Evolutionary conservation across 2,113 vertebrate genomes (phyloP), one percentile per base, ranked within the genome.

Genomic region (Catharus fuscescens): DNA sequence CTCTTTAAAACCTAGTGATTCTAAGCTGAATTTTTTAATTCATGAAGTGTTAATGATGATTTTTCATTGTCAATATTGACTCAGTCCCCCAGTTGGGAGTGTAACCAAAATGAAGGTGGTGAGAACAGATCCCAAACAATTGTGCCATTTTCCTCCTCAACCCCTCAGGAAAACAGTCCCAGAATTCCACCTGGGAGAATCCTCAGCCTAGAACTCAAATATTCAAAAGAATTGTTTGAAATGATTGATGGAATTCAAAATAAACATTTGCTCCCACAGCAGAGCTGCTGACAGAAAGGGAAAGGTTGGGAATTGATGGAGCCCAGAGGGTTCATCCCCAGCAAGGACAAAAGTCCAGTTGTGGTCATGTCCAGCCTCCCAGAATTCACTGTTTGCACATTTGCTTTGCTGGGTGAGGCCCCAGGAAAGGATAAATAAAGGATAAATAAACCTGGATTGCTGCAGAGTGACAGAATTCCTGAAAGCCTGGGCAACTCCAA

Each of bases 101-200:
- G 13, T 4, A 17, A 28, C 76, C 12, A 12, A 59, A 73, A 36
- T 0, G 7, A 69, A 38, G 0, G 0, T 1, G 3, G 10, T n/a
- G 36, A 76, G 59, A 80, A 45, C 0, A 53, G 20, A 71, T 6
- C 34, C 28, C 28, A 62, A 45, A 62, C 25, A 78, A 29, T 5
- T 79, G 15, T 32, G 54, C 18, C 50, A 5, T 52, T 77, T 50
- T 54, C 78, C 52, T 44, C 38, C 53, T 31, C 40, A 14, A 25
- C 8, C 72, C 81, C 52, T 14, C 31, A 21, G 28, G 25, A 79
- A 72, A 84, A 76, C 32, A 44, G 19, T 31, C 52, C 80, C 60
- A 74, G 29, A 60, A 47, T 6, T 40, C 34, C 23, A 8, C 14
- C 3, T 61, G 88, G 60, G 50, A 34, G 8, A 54, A 66, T 21